phyloP scores from a whole-genome alignment of 2,797 vertebrate genomes.

The Kryptopterus vitreolus region DNA sequence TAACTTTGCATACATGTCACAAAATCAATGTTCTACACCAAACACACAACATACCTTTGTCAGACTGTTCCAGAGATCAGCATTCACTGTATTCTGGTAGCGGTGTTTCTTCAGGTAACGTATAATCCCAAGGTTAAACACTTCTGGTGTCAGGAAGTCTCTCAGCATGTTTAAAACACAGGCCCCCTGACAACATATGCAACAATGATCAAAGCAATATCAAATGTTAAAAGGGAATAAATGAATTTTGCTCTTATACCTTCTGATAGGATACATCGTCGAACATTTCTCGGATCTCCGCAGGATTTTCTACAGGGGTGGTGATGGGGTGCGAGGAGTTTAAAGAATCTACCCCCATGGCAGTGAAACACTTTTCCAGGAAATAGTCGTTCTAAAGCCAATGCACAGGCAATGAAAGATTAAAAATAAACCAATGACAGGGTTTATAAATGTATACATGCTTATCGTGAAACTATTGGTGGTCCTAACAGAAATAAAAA shows the following conservation, averaged over 20 bases:
- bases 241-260: slow-evolving; percentile 60
- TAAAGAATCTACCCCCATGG: slow-evolving; percentile 76
- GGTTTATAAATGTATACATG: not conserved
- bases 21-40: not conserved
- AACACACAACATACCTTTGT: slow-evolving; percentile 65
- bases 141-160: slow-evolving; percentile 71
- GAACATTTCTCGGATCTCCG: slow-evolving; percentile 81
- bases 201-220: not conserved
- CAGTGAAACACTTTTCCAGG: slow-evolving; percentile 73
- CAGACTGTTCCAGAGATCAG: slow-evolving; percentile 76
- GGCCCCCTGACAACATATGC: slow-evolving; percentile 67
- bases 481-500: not conserved
- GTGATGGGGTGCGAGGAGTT: slow-evolving; percentile 82
- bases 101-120: slow-evolving; percentile 74
- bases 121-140: slow-evolving; percentile 74
- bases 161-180: slow-evolving; percentile 80
- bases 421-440: not conserved
- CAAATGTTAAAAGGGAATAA: not conserved
- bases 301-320: slow-evolving; percentile 74
- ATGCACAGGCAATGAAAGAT: not conserved
- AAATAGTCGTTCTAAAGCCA: slow-evolving; percentile 73
- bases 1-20: not conserved
- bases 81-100: slow-evolving; percentile 74
- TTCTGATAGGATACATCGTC: slow-evolving; percentile 80
- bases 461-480: no score